Conservation (phyloP, 2,113 vertebrate genomes). For the Pungitius pungitius region DNA sequence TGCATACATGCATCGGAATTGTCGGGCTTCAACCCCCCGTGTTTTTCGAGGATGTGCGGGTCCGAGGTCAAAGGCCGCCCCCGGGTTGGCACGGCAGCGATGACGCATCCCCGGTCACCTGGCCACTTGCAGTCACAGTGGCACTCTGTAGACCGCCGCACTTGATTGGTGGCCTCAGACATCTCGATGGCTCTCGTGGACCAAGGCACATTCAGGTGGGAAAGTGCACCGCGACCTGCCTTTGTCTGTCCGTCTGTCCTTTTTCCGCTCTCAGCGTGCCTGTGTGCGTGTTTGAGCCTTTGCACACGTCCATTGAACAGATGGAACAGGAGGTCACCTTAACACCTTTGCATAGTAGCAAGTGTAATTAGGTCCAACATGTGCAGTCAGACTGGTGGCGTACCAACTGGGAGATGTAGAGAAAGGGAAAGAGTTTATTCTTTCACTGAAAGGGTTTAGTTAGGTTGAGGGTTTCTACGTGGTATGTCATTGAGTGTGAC, state of each 20-base stretch:
- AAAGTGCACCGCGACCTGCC: constrained; percentile 61
- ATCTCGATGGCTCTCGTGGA: constrained; percentile 51
- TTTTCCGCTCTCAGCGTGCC: constrained; percentile 25
- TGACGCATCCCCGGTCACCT: constrained; percentile 42
- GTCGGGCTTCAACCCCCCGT: constrained; percentile 20
- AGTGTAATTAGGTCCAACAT: constrained; percentile 64
- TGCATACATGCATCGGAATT: constrained; percentile 50
- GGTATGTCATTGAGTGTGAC: neutral
- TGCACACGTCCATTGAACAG: constrained; percentile 56
- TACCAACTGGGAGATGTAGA: constrained; percentile 55
- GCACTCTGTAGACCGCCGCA: constrained; percentile 23
- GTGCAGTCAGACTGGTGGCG: constrained; percentile 55
- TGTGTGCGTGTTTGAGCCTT: neutral
- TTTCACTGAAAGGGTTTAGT: neutral
- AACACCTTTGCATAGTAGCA: constrained; percentile 70
- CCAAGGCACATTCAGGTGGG: constrained; percentile 63
- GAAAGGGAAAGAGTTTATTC: constrained; percentile 13
- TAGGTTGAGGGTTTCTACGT: constrained; percentile 11
- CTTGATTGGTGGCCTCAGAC: constrained; percentile 55
- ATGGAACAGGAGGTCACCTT: constrained; percentile 70
- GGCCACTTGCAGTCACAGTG: constrained; percentile 32
- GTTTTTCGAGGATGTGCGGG: constrained; percentile 35
- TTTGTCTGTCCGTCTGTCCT: constrained; percentile 59
- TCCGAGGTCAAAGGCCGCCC: constrained; percentile 24
- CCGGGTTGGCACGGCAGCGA: neutral